Base-by-base conservation (phyloP, 1,140 invertebrate genomes). In the Myzus persicae region DNA sequence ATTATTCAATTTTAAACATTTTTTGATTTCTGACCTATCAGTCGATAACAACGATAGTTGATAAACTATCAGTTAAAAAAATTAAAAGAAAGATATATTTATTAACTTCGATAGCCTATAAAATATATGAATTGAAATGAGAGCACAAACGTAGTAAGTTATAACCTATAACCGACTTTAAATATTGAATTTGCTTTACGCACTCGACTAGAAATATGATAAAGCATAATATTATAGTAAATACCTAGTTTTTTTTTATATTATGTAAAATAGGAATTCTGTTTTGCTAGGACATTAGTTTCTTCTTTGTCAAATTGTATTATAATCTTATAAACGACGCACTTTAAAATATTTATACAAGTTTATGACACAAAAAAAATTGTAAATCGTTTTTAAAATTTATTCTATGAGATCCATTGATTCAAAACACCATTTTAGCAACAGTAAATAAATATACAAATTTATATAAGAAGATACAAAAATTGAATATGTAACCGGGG, bases 221-320 rank as follows among this genome's bases (percentile, higher is more conserved):
- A 90, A 51, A 90, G 89, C 31, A 90, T 42, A 11, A 67, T 14
- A 42, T 31, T 48, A 84, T 42, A 26, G 31, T 31, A 40, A 11
- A 9, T 36, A n/a, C n/a, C n/a, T n/a, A 40, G 22, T 59, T 40
- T 59, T 88, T 88, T 46, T 22, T 51, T 40, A 51, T 51, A 51
- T 51, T 22, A 51, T 42, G 22, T 38, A 90, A 90, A 90, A 67
- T 38, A 42, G 89, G 5, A 26, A 40, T 31, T 42, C 9, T n/a
- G 4, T 67, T 67, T 67, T 51, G 20, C 18, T 22, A 9, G 38
- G 7, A 90, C 9, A 42, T 67, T 90, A 88, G 18, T 67, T 59
- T 59, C 7, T 67, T 91, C 8, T 91, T 81, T 81, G 42, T 46
- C 26, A 91, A n/a, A 44, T 91, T 91, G 20, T 91, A 44, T 46